Evolutionary conservation across 2,113 vertebrate genomes (phyloP).

Genomic region (Cavia porcellus): DNA sequence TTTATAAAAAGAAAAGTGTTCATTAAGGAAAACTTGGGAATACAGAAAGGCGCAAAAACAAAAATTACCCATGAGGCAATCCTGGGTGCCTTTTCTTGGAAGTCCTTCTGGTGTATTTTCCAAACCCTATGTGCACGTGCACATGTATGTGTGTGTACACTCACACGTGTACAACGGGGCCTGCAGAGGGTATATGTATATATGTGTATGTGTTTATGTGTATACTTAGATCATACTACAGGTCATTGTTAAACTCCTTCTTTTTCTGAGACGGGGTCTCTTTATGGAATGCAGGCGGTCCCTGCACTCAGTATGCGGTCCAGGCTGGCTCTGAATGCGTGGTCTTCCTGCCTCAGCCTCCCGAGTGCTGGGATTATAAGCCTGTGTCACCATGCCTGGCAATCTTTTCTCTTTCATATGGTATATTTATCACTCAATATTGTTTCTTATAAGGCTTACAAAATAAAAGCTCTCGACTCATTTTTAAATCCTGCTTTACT

Average conservation of each 20-base stretch:
- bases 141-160: background rate
- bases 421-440: slow-evolving; percentile 2
- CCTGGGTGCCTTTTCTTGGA: background rate
- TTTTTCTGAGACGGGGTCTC: background rate
- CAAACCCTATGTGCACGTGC: background rate
- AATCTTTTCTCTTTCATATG: background rate
- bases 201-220: background rate
- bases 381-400: background rate
- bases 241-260: background rate
- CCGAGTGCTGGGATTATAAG: background rate
- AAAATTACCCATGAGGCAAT: slow-evolving; percentile 59
- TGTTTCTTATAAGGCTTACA: slow-evolving; percentile 3
- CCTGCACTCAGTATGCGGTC: background rate
- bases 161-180: too few species aligned
- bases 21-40: slow-evolving; percentile 59
- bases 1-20: slow-evolving; percentile 49
- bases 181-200: background rate
- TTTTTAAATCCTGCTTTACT: background rate
- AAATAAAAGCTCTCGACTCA: slow-evolving; percentile 17
- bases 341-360: background rate
- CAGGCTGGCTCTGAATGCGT: background rate
- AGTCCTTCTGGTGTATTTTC: slow-evolving; percentile 17
- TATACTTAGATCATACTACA: background rate
- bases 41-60: slow-evolving; percentile 50
- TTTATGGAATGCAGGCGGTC: background rate